A percentile compares a stretch with the other conserved stretches of the same genome.
phyloP scores from a whole-genome alignment of 2,113 vertebrate species.

The Brienomyrus longianalis region DNA sequence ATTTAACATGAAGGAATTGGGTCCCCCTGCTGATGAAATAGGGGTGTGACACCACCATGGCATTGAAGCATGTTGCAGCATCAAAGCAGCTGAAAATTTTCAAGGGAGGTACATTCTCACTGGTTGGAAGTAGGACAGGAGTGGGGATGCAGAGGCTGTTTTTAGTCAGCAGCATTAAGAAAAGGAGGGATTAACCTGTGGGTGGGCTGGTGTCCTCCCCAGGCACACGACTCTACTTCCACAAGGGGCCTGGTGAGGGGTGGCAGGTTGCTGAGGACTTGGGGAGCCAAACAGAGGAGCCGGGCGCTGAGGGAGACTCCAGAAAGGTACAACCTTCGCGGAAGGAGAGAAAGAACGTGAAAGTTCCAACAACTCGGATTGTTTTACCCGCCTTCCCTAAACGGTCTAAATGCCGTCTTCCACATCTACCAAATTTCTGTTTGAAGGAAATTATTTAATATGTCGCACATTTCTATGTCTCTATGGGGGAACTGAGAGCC shows the following conservation, averaged over 20 bases:
- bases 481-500: not conserved
- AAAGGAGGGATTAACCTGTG: not conserved
- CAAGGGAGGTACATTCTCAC: not conserved
- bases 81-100: not conserved
- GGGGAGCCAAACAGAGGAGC: conserved; percentile 66
- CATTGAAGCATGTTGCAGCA: not conserved
- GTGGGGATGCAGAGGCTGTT: not conserved
- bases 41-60: not conserved
- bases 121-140: not conserved
- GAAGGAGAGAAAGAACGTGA: not conserved
- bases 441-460: not conserved
- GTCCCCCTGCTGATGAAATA: not conserved
- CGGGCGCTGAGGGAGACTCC: conserved; percentile 63
- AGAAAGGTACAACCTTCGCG: not conserved
- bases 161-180: not conserved
- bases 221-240: conserved; percentile 92
- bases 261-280: conserved; percentile 93
- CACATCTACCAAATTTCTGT: not conserved
- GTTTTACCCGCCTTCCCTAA: not conserved
- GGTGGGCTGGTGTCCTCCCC: conserved; percentile 23
- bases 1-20: not conserved
- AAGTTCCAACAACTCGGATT: not conserved
- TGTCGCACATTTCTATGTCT: not conserved
- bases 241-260: conserved; percentile 77
- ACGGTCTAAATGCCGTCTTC: not conserved